phyloP scores from a whole-genome alignment of 2,888 invertebrate species.

The Cantharis nigra region DNA sequence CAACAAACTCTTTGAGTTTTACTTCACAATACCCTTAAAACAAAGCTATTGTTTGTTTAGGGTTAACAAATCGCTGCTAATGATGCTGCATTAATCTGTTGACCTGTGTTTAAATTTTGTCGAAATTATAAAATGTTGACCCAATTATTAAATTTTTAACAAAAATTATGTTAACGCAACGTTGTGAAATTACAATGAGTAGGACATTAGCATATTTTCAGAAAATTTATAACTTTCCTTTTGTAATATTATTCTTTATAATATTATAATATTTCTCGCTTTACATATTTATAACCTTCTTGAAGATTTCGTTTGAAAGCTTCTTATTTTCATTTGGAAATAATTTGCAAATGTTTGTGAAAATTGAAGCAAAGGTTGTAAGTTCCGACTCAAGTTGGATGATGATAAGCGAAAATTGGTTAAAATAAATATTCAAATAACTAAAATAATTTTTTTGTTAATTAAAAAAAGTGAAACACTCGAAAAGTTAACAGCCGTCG shows the following conservation, averaged over 20 bases:
- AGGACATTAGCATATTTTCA: not conserved
- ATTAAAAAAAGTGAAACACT: not conserved
- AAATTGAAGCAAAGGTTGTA: not conserved
- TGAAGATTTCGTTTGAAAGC: not conserved
- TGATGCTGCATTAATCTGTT: conserved; percentile 18
- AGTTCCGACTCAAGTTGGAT: not conserved
- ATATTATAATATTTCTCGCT: not conserved
- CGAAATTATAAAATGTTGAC: not conserved
- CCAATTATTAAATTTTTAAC: not conserved
- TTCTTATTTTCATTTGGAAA: not conserved
- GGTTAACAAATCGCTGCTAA: conserved; percentile 27
- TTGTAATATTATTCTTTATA: not conserved
- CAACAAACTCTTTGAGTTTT: conserved; percentile 18
- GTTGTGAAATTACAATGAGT: not conserved
- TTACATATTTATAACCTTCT: not conserved
- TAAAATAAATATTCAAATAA: not conserved
- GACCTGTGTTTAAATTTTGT: not conserved
- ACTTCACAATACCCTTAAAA: conserved; percentile 15
- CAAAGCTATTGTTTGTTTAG: conserved; percentile 19
- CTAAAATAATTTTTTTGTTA: not conserved
- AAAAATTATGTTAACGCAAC: not conserved
- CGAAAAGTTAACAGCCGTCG: not conserved
- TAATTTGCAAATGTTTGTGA: not conserved
- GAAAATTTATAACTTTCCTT: not conserved
- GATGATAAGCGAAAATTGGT: not conserved